Conservation (phyloP, 2,797 vertebrate genomes). For the Furcifer pardalis region DNA sequence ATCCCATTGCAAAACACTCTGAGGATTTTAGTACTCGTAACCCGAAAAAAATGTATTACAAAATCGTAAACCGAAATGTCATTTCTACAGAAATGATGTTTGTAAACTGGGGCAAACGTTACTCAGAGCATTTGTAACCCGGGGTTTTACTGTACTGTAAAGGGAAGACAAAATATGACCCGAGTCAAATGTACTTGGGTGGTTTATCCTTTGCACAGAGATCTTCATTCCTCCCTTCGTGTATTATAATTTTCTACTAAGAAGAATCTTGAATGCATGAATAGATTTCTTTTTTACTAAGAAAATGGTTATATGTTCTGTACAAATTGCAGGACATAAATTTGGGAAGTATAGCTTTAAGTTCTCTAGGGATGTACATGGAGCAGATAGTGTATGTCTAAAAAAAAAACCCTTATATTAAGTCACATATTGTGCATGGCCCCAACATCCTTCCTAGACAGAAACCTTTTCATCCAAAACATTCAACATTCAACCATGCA, state of each 20-base stretch:
- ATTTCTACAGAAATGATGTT: too few relatives aligned
- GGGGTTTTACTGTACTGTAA: too few relatives aligned
- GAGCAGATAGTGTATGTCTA: constrained; percentile 15
- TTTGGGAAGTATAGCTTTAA: constrained; percentile 46
- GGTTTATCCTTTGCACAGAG: not conserved
- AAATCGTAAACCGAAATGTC: too few relatives aligned
- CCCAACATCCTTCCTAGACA: not conserved
- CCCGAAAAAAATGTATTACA: too few relatives aligned
- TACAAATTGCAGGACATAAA: constrained; percentile 50
- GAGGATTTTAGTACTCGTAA: too few relatives aligned
- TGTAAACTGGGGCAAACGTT: too few relatives aligned
- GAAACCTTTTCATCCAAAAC: not conserved
- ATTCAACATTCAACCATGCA: not conserved
- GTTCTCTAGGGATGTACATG: constrained; percentile 15
- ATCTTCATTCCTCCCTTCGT: constrained; percentile 18
- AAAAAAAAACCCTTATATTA: not conserved
- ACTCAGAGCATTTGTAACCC: too few relatives aligned
- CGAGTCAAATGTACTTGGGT: not conserved
- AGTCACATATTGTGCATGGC: not conserved
- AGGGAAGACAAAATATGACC: too few relatives aligned
- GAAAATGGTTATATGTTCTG: constrained; percentile 42
- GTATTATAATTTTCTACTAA: constrained; percentile 23
- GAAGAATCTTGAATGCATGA: constrained; percentile 26
- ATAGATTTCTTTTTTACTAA: constrained; percentile 39
- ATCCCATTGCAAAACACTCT: too few relatives aligned